A percentile compares a stretch with the other conserved stretches of the same genome.
These are phyloP conservation scores for Rhabdophis nuchalis DNA, from an alignment of 2,797 vertebrate species.

Conservation along the genomic window DNA sequence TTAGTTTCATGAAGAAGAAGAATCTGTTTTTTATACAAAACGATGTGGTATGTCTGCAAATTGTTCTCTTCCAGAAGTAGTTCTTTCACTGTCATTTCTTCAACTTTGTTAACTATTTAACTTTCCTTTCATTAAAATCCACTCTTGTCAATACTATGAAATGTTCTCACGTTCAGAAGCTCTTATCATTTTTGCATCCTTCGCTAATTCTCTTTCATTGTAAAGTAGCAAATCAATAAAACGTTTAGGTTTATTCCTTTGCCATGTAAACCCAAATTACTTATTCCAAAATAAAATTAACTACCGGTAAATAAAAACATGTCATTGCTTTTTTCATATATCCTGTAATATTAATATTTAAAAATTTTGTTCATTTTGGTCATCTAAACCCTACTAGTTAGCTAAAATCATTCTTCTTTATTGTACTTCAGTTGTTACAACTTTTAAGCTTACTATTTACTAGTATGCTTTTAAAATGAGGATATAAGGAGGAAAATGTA, in stretches of 20 bases:
- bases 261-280: not conserved
- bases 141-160: not conserved
- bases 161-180: not conserved
- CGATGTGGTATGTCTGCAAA: too few relatives aligned
- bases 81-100: not conserved
- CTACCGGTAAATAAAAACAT: not conserved
- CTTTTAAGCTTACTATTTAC: not conserved
- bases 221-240: not conserved
- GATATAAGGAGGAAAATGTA: not conserved
- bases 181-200: not conserved
- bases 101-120: not conserved
- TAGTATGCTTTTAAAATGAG: not conserved
- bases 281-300: not conserved
- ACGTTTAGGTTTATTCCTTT: not conserved
- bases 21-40: not conserved
- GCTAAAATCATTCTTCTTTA: constrained; percentile 25
- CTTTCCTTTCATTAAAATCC: not conserved
- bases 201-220: not conserved
- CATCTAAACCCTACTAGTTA: not conserved
- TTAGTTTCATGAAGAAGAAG: not conserved
- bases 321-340: not conserved
- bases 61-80: not conserved
- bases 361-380: not conserved
- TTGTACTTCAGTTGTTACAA: not conserved
- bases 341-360: not conserved